Evolutionary conservation across 1,140 invertebrate genomes (phyloP).

Genomic region (Aphaenogaster ashmeadi): DNA sequence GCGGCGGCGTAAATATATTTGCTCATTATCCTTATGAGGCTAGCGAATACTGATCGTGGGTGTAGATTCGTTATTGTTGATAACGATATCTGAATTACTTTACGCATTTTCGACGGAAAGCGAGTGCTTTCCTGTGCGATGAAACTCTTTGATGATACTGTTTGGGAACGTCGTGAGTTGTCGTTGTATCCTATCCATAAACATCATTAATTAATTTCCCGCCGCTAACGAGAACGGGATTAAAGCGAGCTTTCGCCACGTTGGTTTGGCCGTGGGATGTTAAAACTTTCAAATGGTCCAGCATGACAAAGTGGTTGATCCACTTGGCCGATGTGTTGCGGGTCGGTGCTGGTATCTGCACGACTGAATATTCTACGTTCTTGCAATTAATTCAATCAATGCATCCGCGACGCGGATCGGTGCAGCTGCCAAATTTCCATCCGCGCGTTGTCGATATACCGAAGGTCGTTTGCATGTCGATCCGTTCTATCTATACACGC

Average conservation of each 20-base stretch:
- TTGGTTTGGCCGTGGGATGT: neutral
- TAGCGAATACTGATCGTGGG: constrained; percentile 10
- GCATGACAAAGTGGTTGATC: constrained; percentile 38
- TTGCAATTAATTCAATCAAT: constrained; percentile 57
- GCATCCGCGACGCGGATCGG: neutral
- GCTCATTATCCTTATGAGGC: neutral
- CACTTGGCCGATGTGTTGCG: neutral
- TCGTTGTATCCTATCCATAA: constrained; percentile 32
- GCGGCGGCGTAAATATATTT: constrained; percentile 16
- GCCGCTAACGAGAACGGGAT: constrained; percentile 37
- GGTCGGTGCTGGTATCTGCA: neutral
- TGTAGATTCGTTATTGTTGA: neutral
- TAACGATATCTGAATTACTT: constrained; percentile 8
- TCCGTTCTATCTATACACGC: neutral
- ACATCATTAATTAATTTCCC: constrained; percentile 61
- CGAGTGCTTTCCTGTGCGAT: neutral
- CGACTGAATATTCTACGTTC: constrained; percentile 42
- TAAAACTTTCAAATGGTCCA: constrained; percentile 61
- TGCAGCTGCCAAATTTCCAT: constrained; percentile 42
- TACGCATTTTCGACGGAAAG: neutral
- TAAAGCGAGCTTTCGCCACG: constrained; percentile 35
- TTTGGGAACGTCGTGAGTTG: neutral
- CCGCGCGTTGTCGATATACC: neutral
- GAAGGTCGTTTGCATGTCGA: neutral
- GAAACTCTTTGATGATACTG: neutral